These are phyloP conservation scores for Antheraea pernyi DNA, from an alignment of 1,140 invertebrate species.

Conservation along the genomic window DNA sequence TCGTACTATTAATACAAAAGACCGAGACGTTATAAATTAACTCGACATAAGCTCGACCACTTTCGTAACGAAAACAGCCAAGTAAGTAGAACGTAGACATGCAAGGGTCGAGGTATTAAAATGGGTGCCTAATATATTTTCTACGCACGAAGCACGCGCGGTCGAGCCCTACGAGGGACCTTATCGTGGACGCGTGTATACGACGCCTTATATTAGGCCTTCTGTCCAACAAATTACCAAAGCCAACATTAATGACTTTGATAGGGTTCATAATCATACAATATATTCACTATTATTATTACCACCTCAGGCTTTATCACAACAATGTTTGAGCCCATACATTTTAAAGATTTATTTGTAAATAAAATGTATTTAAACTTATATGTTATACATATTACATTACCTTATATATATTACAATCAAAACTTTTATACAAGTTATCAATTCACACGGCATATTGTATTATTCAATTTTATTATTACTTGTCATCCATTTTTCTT, in stretches of 20 bases:
- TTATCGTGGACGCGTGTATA: slow-evolving; percentile 26
- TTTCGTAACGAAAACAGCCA: background rate
- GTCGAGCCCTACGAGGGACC: slow-evolving; percentile 9
- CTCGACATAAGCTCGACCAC: background rate
- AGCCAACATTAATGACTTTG: too few relatives aligned
- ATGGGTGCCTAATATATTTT: slow-evolving; percentile 18
- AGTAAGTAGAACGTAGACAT: background rate
- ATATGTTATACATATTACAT: too few relatives aligned
- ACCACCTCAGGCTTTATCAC: background rate
- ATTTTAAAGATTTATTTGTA: too few relatives aligned
- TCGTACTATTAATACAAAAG: too few relatives aligned
- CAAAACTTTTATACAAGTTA: too few relatives aligned
- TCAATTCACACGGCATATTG: too few relatives aligned
- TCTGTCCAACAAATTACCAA: background rate
- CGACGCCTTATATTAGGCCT: slow-evolving; percentile 11
- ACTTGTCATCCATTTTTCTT: too few relatives aligned
- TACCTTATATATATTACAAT: too few relatives aligned
- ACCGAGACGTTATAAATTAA: background rate
- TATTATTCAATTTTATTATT: too few relatives aligned
- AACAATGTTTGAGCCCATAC: background rate
- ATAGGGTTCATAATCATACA: background rate
- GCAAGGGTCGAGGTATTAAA: slow-evolving; percentile 17
- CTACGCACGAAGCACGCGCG: slow-evolving; percentile 19
- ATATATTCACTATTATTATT: background rate
- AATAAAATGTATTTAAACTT: too few relatives aligned